Evolutionary conservation across 2,113 vertebrate species (phyloP).

Genomic region (Bubo scandiacus): DNA sequence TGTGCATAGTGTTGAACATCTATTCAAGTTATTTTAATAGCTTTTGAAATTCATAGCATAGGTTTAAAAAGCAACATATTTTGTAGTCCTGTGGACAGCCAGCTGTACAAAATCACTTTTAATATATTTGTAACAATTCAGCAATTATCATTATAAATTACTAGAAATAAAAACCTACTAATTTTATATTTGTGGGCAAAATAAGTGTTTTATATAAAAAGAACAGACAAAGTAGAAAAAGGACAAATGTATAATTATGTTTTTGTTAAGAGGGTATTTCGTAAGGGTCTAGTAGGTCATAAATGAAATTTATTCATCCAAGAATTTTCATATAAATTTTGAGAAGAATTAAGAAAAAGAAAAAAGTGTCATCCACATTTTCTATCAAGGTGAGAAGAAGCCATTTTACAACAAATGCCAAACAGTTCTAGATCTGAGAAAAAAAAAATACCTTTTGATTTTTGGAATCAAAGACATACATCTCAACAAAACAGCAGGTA

Average conservation of each 20-base stretch:
- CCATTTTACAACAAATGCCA: not conserved
- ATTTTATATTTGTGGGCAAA: not conserved
- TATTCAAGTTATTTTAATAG: not conserved
- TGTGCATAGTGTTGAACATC: not conserved
- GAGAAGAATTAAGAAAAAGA: not conserved
- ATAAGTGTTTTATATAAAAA: not conserved
- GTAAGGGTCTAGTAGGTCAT: not conserved
- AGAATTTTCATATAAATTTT: not conserved
- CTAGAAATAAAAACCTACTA: not conserved
- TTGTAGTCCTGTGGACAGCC: not conserved
- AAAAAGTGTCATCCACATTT: not conserved
- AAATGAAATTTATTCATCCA: not conserved
- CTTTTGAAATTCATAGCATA: not conserved
- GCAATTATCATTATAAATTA: not conserved
- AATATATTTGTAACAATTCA: not conserved
- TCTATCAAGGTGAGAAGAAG: not conserved
- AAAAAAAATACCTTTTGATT: constrained; percentile 31
- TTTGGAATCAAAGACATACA: not conserved
- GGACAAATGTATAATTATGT: not conserved
- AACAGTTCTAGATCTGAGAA: constrained; percentile 26
- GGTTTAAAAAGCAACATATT: not conserved
- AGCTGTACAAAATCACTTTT: not conserved
- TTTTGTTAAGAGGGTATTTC: not conserved
- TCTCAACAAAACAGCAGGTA: not conserved
- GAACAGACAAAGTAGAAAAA: not conserved